Conservation (phyloP, 2,797 vertebrate genomes). For the Gambelia wislizenii region DNA sequence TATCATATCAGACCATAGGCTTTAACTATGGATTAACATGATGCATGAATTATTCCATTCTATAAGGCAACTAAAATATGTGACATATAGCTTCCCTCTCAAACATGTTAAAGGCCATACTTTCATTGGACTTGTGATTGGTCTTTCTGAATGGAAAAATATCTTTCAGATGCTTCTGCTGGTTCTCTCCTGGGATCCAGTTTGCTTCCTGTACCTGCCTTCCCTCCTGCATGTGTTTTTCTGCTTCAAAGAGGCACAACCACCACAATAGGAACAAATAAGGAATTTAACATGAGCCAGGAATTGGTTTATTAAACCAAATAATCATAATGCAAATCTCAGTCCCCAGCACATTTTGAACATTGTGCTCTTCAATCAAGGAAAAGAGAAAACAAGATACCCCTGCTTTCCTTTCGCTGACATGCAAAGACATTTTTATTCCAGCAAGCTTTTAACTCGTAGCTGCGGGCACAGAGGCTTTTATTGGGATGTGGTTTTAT, state of each 20-base stretch:
- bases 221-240: neutral
- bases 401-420: too few relatives aligned
- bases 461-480: too few relatives aligned
- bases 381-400: neutral
- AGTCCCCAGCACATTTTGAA: neutral
- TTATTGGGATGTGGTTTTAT: too few relatives aligned
- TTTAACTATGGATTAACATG: neutral
- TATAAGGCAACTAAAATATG: neutral
- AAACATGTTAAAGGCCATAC: neutral
- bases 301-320: neutral
- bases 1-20: neutral
- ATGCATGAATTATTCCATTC: neutral
- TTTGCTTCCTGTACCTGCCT: neutral
- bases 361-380: neutral
- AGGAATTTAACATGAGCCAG: neutral
- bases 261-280: neutral
- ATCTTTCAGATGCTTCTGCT: neutral
- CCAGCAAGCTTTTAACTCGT: too few relatives aligned
- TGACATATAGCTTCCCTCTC: neutral
- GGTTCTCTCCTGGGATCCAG: neutral
- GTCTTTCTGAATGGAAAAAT: neutral
- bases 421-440: too few relatives aligned
- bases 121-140: neutral
- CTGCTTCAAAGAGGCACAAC: neutral
- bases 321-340: neutral